Percentiles rank a stretch among this genome's conserved stretches.
Evolutionary conservation across 2,888 invertebrate genomes (phyloP).

Genomic region (Ypsolopha sequella): DNA sequence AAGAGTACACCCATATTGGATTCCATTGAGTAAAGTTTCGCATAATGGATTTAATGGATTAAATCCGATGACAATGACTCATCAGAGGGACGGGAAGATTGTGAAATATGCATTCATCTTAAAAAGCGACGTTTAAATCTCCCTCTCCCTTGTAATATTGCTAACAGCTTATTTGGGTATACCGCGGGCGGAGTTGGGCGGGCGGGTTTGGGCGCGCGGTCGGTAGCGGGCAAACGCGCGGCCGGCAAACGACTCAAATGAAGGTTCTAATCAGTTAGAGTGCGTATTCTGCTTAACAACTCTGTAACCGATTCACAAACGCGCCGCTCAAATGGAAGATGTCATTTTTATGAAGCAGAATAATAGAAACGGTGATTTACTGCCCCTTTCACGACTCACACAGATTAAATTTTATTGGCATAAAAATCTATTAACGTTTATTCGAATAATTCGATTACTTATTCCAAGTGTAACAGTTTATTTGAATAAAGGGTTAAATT

Average conservation of each 20-base stretch:
- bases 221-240: conserved; percentile 20
- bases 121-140: conserved; percentile 55
- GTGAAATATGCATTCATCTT: conserved; percentile 45
- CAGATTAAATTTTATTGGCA: no score
- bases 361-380: neutral
- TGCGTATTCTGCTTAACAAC: conserved; percentile 38
- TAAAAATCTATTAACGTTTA: no score
- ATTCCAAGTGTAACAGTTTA: no score
- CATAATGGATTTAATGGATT: conserved; percentile 20
- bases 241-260: conserved; percentile 49
- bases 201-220: neutral
- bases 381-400: neutral
- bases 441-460: no score
- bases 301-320: conserved; percentile 26
- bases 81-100: conserved; percentile 26
- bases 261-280: conserved; percentile 59
- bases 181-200: conserved; percentile 7
- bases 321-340: conserved; percentile 16
- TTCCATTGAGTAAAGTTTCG: conserved; percentile 5
- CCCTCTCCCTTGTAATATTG: conserved; percentile 52
- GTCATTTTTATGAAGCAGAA: conserved; percentile 13
- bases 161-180: conserved; percentile 50
- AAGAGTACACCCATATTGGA: conserved; percentile 4
- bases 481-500: no score
- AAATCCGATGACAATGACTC: conserved; percentile 55